Conservation (phyloP, 2,113 vertebrate species). For the Gobio gobio region DNA sequence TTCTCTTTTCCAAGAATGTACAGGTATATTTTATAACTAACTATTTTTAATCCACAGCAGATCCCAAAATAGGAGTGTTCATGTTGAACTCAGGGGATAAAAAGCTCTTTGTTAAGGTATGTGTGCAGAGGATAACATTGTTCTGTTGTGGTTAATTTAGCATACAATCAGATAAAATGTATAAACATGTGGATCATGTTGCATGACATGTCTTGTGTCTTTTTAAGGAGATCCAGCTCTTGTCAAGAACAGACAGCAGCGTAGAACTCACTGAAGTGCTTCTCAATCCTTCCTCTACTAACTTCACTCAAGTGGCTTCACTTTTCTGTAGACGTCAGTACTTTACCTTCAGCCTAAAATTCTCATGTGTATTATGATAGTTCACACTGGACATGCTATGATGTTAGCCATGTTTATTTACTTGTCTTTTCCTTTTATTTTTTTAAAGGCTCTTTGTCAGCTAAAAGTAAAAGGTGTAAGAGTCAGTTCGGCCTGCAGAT, state of each 20-base stretch:
- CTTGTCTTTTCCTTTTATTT: slow-evolving; percentile 25
- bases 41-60: slow-evolving; percentile 66
- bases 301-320: slow-evolving; percentile 89
- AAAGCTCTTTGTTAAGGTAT: slow-evolving; percentile 90
- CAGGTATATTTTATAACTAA: background rate
- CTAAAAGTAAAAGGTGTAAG: slow-evolving; percentile 67
- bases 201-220: slow-evolving; percentile 15
- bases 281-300: slow-evolving; percentile 81
- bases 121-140: background rate
- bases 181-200: background rate
- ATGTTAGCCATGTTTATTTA: background rate
- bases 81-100: slow-evolving; percentile 90
- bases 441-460: slow-evolving; percentile 74
- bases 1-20: background rate
- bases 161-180: background rate
- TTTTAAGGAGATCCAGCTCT: slow-evolving; percentile 81
- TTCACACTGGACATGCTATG: background rate
- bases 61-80: slow-evolving; percentile 85
- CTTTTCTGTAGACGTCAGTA: slow-evolving; percentile 85
- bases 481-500: slow-evolving; percentile 70
- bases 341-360: background rate
- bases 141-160: background rate
- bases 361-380: background rate
- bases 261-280: slow-evolving; percentile 83
- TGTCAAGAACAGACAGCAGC: slow-evolving; percentile 78